Percentiles rank a stretch among this genome's conserved stretches.
These are phyloP conservation scores for Sycophila texana DNA, from an alignment of 2,888 invertebrate genomes.

Conservation along the genomic window DNA sequence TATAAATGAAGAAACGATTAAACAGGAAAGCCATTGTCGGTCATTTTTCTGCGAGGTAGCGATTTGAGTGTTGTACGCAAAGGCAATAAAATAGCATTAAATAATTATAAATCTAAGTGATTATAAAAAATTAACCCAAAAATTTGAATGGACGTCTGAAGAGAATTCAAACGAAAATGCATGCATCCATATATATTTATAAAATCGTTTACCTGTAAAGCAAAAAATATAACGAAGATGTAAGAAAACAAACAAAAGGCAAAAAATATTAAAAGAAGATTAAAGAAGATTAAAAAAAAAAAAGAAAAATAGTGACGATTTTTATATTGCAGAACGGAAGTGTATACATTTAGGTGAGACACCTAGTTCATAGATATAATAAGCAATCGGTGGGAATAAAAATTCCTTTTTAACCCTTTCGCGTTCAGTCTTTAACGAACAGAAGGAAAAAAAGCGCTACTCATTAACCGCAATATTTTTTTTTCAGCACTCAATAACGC, in stretches of 20 bases:
- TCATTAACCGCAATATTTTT: not conserved
- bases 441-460: not conserved
- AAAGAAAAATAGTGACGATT: conserved; percentile 16
- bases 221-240: conserved; percentile 10
- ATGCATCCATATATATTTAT: conserved; percentile 35
- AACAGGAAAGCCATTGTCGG: no score
- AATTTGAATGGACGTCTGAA: conserved; percentile 54
- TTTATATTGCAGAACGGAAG: conserved; percentile 5
- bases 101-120: not conserved
- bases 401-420: conserved; percentile 35
- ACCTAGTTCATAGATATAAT: conserved; percentile 27
- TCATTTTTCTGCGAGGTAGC: no score
- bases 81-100: not conserved
- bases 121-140: conserved; percentile 8
- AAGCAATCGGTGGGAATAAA: conserved; percentile 24
- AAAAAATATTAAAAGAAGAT: conserved; percentile 12
- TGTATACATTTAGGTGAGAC: conserved; percentile 35
- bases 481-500: not conserved
- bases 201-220: conserved; percentile 29
- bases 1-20: no score
- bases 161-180: conserved; percentile 15
- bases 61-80: no score
- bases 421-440: not conserved
- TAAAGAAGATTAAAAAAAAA: no score
- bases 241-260: conserved; percentile 6